These are phyloP conservation scores for Sarotherodon lohbergeri DNA, from an alignment of 2,113 vertebrate genomes.

Conservation along the genomic window DNA sequence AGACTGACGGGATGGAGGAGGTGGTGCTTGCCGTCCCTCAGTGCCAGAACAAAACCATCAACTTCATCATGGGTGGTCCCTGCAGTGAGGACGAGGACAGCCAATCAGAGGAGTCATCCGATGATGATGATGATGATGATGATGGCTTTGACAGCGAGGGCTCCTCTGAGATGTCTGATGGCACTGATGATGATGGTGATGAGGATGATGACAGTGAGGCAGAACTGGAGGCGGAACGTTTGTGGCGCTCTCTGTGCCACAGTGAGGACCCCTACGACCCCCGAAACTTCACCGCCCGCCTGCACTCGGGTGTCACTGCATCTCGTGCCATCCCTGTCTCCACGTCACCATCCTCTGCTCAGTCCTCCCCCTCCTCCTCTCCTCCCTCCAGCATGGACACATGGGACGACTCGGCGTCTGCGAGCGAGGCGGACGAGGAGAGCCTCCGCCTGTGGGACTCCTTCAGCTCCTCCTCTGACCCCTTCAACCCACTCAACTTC, in stretches of 20 bases:
- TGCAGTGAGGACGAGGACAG: constrained; percentile 70
- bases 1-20: not conserved
- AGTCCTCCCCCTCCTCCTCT: not conserved
- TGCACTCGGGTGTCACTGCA: constrained; percentile 55
- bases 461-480: constrained; percentile 81
- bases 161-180: constrained; percentile 68
- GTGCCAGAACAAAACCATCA: constrained; percentile 86
- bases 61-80: constrained; percentile 87
- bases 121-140: not conserved
- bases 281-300: constrained; percentile 81
- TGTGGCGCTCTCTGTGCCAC: constrained; percentile 80
- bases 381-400: constrained; percentile 7
- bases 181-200: constrained; percentile 6
- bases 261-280: constrained; percentile 85
- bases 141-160: constrained; percentile 88
- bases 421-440: constrained; percentile 80
- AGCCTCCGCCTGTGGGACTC: constrained; percentile 81
- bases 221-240: constrained; percentile 66
- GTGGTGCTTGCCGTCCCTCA: constrained; percentile 24
- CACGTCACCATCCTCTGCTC: constrained; percentile 17
- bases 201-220: constrained; percentile 30
- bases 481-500: constrained; percentile 89
- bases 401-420: constrained; percentile 59
- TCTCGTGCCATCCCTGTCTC: constrained; percentile 7
- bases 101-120: constrained; percentile 57